Percentiles rank a stretch among this genome's conserved stretches.
Conservation (phyloP, 2,888 invertebrate species). For the Galerucella calmariensis region DNA sequence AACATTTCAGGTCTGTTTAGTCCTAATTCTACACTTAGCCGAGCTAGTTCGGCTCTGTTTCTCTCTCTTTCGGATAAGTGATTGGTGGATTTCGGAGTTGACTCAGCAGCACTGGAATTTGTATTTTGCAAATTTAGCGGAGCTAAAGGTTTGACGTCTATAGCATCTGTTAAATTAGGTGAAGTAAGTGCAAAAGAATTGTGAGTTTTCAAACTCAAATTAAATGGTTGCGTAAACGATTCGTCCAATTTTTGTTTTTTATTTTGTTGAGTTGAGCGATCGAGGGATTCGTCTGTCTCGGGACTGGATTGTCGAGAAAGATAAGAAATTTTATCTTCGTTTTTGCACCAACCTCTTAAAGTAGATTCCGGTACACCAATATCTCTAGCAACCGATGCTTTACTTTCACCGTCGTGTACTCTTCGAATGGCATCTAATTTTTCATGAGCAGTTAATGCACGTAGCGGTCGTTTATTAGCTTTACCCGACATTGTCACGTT, state of each 20-base stretch:
- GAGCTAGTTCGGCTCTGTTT: conserved; percentile 66
- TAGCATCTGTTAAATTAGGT: conserved; percentile 47
- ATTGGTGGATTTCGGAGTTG: conserved; percentile 39
- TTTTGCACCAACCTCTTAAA: conserved; percentile 88
- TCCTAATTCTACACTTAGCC: conserved; percentile 64
- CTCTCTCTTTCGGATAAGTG: conserved; percentile 56
- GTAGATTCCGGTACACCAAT: conserved; percentile 90
- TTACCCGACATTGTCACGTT: conserved; percentile 71
- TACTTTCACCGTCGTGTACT: conserved; percentile 86
- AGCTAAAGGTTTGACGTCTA: conserved; percentile 62
- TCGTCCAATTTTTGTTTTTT: conserved; percentile 55
- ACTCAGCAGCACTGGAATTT: conserved; percentile 38
- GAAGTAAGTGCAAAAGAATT: conserved; percentile 44
- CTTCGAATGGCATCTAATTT: conserved; percentile 85
- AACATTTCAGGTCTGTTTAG: conserved; percentile 62
- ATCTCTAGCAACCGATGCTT: conserved; percentile 86
- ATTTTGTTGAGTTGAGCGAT: conserved; percentile 50
- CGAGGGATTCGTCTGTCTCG: conserved; percentile 73
- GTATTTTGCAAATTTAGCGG: conserved; percentile 38
- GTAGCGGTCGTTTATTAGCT: conserved; percentile 80
- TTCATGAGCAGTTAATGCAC: conserved; percentile 79
- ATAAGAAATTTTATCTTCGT: conserved; percentile 80
- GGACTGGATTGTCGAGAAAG: conserved; percentile 78
- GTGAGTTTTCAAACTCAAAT: conserved; percentile 55
- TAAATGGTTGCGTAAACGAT: conserved; percentile 54